A percentile compares a stretch with the other conserved stretches of the same genome.
phyloP scores from a whole-genome alignment of 1,140 invertebrate species.

The Cotesia vestalis region DNA sequence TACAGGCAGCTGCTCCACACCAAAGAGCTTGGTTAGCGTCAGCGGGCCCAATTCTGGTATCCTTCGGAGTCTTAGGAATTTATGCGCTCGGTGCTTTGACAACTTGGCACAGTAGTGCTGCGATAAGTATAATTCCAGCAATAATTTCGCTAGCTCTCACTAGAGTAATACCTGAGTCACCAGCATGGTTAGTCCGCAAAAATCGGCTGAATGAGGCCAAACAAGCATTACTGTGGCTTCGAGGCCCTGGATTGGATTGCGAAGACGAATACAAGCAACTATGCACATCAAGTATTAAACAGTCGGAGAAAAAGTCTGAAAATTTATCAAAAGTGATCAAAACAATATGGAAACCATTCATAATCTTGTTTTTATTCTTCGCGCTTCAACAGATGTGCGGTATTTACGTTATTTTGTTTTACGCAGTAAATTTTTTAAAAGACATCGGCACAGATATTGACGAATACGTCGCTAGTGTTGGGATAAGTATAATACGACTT shows the following conservation, averaged over 20 bases:
- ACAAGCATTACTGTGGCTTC: constrained; percentile 72
- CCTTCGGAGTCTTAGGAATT: constrained; percentile 73
- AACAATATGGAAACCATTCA: constrained; percentile 71
- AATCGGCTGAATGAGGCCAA: constrained; percentile 71
- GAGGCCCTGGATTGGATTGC: constrained; percentile 64
- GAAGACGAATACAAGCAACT: constrained; percentile 51
- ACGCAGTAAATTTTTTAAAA: constrained; percentile 76
- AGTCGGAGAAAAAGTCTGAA: constrained; percentile 24
- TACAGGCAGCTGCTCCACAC: constrained; percentile 55
- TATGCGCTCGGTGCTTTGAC: constrained; percentile 72
- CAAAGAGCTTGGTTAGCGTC: constrained; percentile 61
- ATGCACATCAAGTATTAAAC: constrained; percentile 40
- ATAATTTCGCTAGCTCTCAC: constrained; percentile 62
- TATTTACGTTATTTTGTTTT: constrained; percentile 81
- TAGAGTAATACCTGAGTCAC: constrained; percentile 74
- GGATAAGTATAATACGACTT: constrained; percentile 69
- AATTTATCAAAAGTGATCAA: constrained; percentile 37
- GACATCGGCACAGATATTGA: constrained; percentile 74
- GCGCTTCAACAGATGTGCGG: constrained; percentile 76
- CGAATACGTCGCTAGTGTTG: constrained; percentile 76
- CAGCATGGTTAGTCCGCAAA: constrained; percentile 73
- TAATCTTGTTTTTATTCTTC: constrained; percentile 73
- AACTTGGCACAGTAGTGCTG: constrained; percentile 71
- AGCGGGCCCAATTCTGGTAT: constrained; percentile 71
- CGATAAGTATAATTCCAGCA: constrained; percentile 70